Evolutionary conservation across 2,113 vertebrate genomes (phyloP).

Genomic region (Pterocles burchelli): DNA sequence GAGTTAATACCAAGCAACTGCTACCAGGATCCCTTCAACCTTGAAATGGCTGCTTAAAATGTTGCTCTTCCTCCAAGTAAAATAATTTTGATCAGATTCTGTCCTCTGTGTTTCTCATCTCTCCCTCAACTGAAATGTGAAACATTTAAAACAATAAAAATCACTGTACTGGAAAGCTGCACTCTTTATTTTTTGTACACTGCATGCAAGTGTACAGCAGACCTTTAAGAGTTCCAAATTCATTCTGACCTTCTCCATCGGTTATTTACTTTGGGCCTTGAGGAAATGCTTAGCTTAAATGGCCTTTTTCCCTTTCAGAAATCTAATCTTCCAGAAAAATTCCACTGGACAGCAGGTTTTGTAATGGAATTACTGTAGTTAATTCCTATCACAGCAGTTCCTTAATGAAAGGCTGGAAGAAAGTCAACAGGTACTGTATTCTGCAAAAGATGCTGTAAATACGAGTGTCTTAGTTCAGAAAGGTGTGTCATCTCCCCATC

Average conservation of each 20-base stretch:
- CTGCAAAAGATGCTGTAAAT: conserved; percentile 45
- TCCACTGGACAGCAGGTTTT: conserved; percentile 68
- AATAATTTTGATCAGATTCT: conserved; percentile 29
- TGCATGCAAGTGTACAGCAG: conserved; percentile 49
- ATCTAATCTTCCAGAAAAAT: conserved; percentile 76
- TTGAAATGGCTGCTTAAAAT: conserved; percentile 57
- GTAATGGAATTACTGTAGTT: conserved; percentile 69
- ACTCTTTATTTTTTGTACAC: conserved; percentile 39
- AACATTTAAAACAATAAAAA: conserved; percentile 69
- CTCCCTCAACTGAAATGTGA: conserved; percentile 50
- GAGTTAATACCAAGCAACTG: neutral
- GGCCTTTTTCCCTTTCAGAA: conserved; percentile 66
- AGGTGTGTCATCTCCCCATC: conserved; percentile 61
- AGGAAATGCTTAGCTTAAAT: conserved; percentile 49
- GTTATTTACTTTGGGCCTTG: conserved; percentile 59
- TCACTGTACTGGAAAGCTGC: conserved; percentile 58
- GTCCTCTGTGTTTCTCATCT: conserved; percentile 33
- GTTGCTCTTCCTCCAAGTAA: conserved; percentile 37
- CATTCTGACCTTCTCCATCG: conserved; percentile 59
- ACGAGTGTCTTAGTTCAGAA: conserved; percentile 40
- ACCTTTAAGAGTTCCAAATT: conserved; percentile 62
- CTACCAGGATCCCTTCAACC: conserved; percentile 29
- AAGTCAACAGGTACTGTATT: conserved; percentile 69
- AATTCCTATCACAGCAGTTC: conserved; percentile 75
- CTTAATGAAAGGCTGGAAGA: conserved; percentile 73